Base-by-base conservation (phyloP, 2,797 vertebrate species). In the Natrix natrix region DNA sequence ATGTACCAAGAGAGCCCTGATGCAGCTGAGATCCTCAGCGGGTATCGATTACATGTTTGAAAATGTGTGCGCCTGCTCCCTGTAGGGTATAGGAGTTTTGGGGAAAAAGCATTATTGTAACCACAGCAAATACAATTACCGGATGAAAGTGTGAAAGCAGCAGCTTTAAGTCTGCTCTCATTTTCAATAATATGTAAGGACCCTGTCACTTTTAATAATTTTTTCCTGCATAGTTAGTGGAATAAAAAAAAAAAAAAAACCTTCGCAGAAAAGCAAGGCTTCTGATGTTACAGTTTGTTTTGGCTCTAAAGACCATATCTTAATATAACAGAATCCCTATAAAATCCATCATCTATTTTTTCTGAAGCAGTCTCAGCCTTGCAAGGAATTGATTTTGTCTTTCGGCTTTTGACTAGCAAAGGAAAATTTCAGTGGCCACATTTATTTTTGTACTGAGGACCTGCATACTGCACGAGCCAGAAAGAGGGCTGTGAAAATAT, bases 281-380 rank as follows among this genome's bases (percentile, higher is more conserved):
- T 91, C 91, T 96, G 89, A 94, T 94, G 63, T 90, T 93, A 93
- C 37, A 54, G 48, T 96, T 96, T 94, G 20, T 92, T 16, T 90
- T 94, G 90, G 78, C 78, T 93, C 88, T 93, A 13, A 94, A 94
- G 89, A 92, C 92, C 92, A 83, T 32, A 20, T 61, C 87, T 90
- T 88, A 94, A 24, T 32, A 92, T 92, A 95, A 92, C 66, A 3
- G 28, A 90, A 89, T 22, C 88, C 93, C 88, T 87, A 93, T 95
- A 83, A 93, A 95, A 93, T 74, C 8, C 66, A 91, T 92, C 1
- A 7, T 90, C 74, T 48, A 22, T 0, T 90, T 26, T 83, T 94
- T 96, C n/a, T 96, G 90, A 55, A 90, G 57, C 14, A 63, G 63
- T 94, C 60, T 69, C 78, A 2, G 74, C 59, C 5, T 94, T 93